phyloP scores from a whole-genome alignment of 2,113 vertebrate species.

The cattle (Bos taurus) region ARS-UCD2.0 NC_037351.1:31694501-31695000 shows the following conservation, averaged over 20 bases:
- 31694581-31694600: not conserved
- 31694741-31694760: not conserved
- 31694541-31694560: not conserved
- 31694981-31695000: not conserved
- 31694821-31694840: not conserved
- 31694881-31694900: not conserved
- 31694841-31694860: not conserved
- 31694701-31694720: not conserved
- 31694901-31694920: not conserved
- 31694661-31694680: not conserved
- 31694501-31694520: constrained; percentile 10
- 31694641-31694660: not conserved
- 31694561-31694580: constrained; percentile 2
- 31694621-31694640: not conserved
- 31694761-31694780: not conserved
- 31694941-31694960: not conserved
- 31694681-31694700: not conserved
- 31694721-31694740: not conserved
- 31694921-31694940: not conserved
- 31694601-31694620: not conserved
- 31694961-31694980: not conserved
- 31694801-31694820: not conserved
- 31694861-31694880: not conserved
- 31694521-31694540: constrained; percentile 35
- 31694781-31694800: not conserved